Base-by-base conservation (phyloP, 2,113 vertebrate species). In the Phrynosoma blainvillii region DNA sequence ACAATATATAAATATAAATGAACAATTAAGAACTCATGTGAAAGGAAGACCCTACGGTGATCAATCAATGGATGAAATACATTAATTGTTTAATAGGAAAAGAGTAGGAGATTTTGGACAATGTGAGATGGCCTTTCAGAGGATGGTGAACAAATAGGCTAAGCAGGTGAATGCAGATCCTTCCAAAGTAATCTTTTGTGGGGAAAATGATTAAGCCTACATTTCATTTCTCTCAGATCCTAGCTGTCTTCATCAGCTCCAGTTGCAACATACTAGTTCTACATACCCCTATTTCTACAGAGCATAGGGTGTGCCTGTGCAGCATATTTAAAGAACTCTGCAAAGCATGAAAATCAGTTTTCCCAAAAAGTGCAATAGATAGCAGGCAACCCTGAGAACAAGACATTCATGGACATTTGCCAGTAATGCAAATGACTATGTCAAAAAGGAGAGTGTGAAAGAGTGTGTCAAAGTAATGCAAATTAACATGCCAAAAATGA, bases 1-100 rank as follows among this genome's bases (percentile, higher is more conserved):
- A 36, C 36, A 36, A 1, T 79, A 86, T 66, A 47, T 2, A 78
- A 59, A 30, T 71, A 23, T 12, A 36, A 36, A 66, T 16, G 76
- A 79, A 3, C 84, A 85, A 52, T 42, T 70, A 76, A 86, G 5
- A 92, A 6, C 85, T 84, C 85, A 87, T 87, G 79, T 52, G 30
- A 80, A 75, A 75, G 13, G 71, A 78, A 0, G 21, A 47, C 21
- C 62, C 36, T 8, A 0, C 52, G 21, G 52, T 10, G 79, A 47
- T 10, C 1, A 52, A 70, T 85, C 27, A 25, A 59, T 20, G 84
- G 74, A 87, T 80, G 0, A 21, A 66, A 56, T 68, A 32, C 71
- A 59, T 66, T 36, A 36, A n/a, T n/a, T 36, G 88, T 73, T 79
- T 32, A 25, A 80, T 36, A 47, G 84, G 7, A 0, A 1, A 27